phyloP scores from a whole-genome alignment of 2,797 vertebrate species.

The Fundulus diaphanus region DNA sequence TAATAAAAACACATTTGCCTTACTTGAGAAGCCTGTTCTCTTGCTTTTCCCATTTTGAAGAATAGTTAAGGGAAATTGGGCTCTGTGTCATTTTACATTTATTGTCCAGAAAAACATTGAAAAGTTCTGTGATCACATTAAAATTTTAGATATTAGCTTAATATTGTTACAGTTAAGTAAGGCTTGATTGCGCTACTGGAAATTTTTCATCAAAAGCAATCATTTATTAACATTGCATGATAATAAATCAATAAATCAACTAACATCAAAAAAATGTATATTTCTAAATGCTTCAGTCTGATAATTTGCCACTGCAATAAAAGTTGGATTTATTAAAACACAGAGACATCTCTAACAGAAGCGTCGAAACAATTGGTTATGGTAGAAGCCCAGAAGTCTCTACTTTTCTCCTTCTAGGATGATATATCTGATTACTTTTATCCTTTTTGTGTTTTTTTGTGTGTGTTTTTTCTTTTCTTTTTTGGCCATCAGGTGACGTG shows the following conservation, averaged over 20 bases:
- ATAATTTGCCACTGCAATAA: neutral
- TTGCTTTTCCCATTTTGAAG: too few relatives aligned
- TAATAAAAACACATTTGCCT: too few relatives aligned
- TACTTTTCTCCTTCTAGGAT: neutral
- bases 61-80: too few relatives aligned
- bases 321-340: neutral
- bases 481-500: constrained; percentile 80
- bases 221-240: neutral
- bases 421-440: neutral
- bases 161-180: too few relatives aligned
- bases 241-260: neutral
- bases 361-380: neutral
- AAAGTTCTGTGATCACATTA: too few relatives aligned
- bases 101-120: too few relatives aligned
- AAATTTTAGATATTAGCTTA: too few relatives aligned
- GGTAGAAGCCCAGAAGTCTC: neutral
- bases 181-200: too few relatives aligned
- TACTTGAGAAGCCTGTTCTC: too few relatives aligned
- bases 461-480: neutral
- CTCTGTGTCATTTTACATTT: too few relatives aligned
- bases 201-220: too few relatives aligned
- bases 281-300: neutral
- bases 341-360: neutral
- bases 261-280: neutral
- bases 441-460: neutral